Conservation (phyloP, 2,113 vertebrate species). For the Cricetomys ansorgei region DNA sequence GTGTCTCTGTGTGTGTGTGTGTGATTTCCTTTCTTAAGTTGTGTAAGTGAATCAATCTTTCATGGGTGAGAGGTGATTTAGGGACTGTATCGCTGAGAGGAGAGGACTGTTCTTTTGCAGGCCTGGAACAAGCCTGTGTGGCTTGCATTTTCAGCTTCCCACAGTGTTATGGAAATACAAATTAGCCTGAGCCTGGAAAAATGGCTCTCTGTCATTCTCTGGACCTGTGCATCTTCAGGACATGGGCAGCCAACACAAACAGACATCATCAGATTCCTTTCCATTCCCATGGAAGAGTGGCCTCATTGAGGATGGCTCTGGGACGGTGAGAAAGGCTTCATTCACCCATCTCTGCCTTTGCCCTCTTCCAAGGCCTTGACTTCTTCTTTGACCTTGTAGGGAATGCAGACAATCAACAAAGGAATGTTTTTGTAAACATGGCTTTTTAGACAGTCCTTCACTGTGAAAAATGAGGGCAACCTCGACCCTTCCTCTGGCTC, state of each 20-base stretch:
- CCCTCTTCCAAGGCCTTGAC: conserved; percentile 56
- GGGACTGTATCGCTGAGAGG: conserved; percentile 59
- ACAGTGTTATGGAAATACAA: conserved; percentile 72
- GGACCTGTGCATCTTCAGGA: conserved; percentile 66
- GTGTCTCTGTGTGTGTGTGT: background rate
- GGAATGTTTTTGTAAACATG: conserved; percentile 76
- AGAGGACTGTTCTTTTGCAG: conserved; percentile 59
- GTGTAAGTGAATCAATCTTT: conserved; percentile 28
- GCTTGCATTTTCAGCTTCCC: conserved; percentile 75
- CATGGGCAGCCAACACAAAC: conserved; percentile 67
- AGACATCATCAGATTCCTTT: conserved; percentile 69
- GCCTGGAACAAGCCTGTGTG: conserved; percentile 25
- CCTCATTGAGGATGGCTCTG: conserved; percentile 38
- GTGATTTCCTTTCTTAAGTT: conserved; percentile 43
- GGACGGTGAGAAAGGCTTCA: conserved; percentile 49
- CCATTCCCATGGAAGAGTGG: conserved; percentile 53
- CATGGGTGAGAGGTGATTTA: conserved; percentile 51
- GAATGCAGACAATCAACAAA: conserved; percentile 74
- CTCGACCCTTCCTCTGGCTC: background rate
- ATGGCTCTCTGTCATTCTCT: conserved; percentile 69
- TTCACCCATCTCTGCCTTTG: conserved; percentile 54
- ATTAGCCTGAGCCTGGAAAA: conserved; percentile 72
- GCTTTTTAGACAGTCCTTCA: conserved; percentile 74
- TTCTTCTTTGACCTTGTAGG: conserved; percentile 49
- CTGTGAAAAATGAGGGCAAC: conserved; percentile 64